Base-by-base conservation (phyloP, 2,888 invertebrate genomes). In the Stomorhina lunata region DNA sequence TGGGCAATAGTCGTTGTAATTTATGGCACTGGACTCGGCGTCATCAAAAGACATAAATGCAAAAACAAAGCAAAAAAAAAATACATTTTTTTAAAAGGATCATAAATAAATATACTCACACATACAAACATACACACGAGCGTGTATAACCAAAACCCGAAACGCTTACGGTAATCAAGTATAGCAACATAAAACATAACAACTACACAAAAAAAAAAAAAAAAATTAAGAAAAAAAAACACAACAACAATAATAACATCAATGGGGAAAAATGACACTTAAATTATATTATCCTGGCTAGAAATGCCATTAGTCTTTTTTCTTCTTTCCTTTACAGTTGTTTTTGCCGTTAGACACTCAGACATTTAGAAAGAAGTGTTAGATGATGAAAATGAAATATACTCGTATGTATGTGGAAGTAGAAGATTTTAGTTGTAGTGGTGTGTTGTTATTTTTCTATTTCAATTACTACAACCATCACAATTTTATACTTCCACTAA, bases 231-330 rank as follows among this genome's bases (percentile, higher is more conserved):
- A 84, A 86, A 86, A 87, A 88, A 86, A 87, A 85, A 85, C 87
- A 87, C 87, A 53, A 50, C 10, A 37, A 61, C 61, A 80, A 77
- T 66, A 82, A 80, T 71, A 80, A 82, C 55, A 80, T 73, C 53
- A 73, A 83, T 65, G 84, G 71, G 84, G 84, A 86, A 86, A 87
- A 88, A 86, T 87, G 85, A 85, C 87, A 87, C 87, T 88, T 87
- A 89, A 89, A 88, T 89, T 88, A 88, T 88, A 89, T 89, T 89
- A 89, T 88, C 85, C 86, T 82, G 84, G 84, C 84, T 43, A 78
- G 55, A 57, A 86, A 78, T 78, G 73, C 50, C 57, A 78, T 81
- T 75, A 75, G 78, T 75, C 55, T 55, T 59, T 45, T 20, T 20
- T 57, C 5, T 7, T 40, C 15, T 65, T 4, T 3, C 2, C 10